Conservation (phyloP, 2,113 vertebrate genomes). For the Solenodon paradoxus region DNA sequence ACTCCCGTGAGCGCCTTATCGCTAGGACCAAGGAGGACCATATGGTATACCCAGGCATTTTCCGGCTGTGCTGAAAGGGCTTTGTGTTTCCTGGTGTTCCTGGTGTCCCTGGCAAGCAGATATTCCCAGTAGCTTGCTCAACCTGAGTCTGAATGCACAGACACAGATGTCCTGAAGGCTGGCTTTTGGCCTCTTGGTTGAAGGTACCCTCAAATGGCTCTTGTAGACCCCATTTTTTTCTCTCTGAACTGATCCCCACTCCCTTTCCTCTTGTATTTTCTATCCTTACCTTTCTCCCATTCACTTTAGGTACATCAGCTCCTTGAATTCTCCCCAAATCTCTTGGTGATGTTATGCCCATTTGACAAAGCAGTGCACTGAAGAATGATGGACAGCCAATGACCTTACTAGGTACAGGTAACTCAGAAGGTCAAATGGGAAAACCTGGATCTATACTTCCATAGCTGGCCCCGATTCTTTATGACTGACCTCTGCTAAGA, state of each 20-base stretch:
- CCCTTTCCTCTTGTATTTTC: not conserved
- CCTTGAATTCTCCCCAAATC: not conserved
- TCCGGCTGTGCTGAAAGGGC: not conserved
- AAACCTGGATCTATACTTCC: not conserved
- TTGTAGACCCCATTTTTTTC: not conserved
- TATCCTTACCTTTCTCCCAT: not conserved
- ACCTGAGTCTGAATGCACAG: not conserved
- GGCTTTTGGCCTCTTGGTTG: not conserved
- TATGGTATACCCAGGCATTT: not conserved
- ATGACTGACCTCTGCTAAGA: not conserved
- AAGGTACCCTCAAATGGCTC: not conserved
- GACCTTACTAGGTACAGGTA: rapidly evolving
- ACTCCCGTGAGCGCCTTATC: not conserved
- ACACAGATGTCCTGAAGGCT: not conserved
- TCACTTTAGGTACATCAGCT: not conserved
- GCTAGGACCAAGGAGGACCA: not conserved
- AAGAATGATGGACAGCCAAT: not conserved
- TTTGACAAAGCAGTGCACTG: not conserved
- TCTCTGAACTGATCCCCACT: not conserved
- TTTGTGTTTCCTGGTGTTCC: not conserved
- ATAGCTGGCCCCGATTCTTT: not conserved
- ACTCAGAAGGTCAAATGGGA: not conserved
- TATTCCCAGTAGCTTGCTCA: not conserved
- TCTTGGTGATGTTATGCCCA: not conserved
- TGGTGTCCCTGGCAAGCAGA: not conserved